Base-by-base conservation (phyloP, 2,113 vertebrate genomes). In the Rynchops niger region DNA sequence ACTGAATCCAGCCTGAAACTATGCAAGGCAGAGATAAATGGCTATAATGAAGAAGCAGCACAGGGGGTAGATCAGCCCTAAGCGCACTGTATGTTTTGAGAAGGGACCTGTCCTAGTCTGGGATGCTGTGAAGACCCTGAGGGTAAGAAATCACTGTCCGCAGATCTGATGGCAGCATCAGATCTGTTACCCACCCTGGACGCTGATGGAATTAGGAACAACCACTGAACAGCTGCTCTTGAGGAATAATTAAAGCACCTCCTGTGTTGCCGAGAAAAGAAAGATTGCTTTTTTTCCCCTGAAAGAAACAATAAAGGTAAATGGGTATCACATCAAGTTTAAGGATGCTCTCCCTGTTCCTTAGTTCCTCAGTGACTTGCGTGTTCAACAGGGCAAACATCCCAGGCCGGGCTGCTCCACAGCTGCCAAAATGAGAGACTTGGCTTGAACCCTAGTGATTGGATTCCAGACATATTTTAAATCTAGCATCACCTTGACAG, bases 191-290 rank as follows among this genome's bases (percentile, higher is more conserved):
- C 30, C 40, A 21, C 34, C 23, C 63, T 19, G 78, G 34, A 19
- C 42, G 84, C 65, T 82, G 50, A 59, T 74, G 82, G 73, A 81
- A 78, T 32, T 38, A 38, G 78, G 73, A 90, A 49, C 84, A 91
- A 26, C 30, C 30, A 42, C 34, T 12, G 34, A 87, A 47, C 58
- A 90, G 78, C 50, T 81, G 82, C 74, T 90, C 61, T 25, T 43
- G 20, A 92, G 88, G 42, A 69, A 90, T 53, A 74, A 87, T 49
- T 40, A 47, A 71, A 95, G 61, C 42, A 79, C n/a, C 82, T 90
- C 85, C 61, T 32, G 36, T 12, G 47, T 19, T 58, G 66, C 63
- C 63, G 18, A 58, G 29, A 43, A 25, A 38, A 73, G 6, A 34
- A 18, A 32, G 29, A 14, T 9, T n/a, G 12, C 27, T 20, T 7